Conservation (phyloP, 2,113 vertebrate species). For the Delphinapterus leucas region DNA sequence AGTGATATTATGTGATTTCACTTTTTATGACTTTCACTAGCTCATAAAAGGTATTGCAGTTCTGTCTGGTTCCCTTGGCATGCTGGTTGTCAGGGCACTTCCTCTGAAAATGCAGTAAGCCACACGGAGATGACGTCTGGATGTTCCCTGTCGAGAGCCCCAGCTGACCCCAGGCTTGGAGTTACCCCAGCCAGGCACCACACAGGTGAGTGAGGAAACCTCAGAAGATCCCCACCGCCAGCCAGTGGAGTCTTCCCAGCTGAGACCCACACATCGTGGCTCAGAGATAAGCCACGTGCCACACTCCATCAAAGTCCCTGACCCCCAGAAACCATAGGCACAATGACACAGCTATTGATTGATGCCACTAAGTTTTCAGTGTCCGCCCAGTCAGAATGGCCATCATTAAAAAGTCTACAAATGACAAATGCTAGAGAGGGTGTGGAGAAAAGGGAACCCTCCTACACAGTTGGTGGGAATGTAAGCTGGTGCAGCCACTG, state of each 20-base stretch:
- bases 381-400: neutral
- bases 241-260: neutral
- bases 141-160: neutral
- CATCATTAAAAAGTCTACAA: neutral
- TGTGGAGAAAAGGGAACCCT: neutral
- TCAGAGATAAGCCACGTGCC: neutral
- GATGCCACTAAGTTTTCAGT: neutral
- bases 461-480: neutral
- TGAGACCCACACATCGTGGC: neutral
- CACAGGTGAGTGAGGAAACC: neutral
- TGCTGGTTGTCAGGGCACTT: neutral
- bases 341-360: neutral
- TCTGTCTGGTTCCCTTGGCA: neutral
- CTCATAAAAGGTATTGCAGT: neutral
- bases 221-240: neutral
- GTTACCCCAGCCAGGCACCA: neutral
- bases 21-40: neutral
- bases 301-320: neutral
- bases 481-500: neutral
- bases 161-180: neutral
- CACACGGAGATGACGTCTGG: accelerated
- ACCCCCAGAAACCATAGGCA: neutral
- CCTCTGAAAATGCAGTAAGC: neutral
- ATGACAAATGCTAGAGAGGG: neutral
- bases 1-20: neutral